Conservation (phyloP, 2,888 invertebrate species). For the Drosophila peninsularis region DNA sequence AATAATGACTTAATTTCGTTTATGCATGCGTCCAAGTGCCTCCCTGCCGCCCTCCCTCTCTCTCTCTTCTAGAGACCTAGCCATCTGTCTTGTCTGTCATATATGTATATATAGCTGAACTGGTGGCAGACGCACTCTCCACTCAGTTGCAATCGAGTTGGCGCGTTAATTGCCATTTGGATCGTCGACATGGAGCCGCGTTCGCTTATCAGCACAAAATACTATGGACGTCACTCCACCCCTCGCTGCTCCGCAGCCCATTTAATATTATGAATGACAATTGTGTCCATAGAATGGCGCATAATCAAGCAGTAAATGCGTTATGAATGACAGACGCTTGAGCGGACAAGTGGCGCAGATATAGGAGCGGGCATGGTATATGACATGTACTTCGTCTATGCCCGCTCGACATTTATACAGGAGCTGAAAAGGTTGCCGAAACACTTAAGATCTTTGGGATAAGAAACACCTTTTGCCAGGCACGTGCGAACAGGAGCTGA, state of each 20-base stretch:
- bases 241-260: conserved; percentile 9
- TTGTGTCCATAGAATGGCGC: conserved; percentile 60
- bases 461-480: conserved; percentile 20
- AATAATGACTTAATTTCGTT: conserved; percentile 83
- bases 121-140: conserved; percentile 35
- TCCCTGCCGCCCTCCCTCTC: not conserved
- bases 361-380: not conserved
- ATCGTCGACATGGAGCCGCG: conserved; percentile 49
- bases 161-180: conserved; percentile 76
- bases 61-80: no score
- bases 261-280: conserved; percentile 75
- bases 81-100: conserved; percentile 41
- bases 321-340: conserved; percentile 44
- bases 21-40: conserved; percentile 57
- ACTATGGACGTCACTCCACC: not conserved
- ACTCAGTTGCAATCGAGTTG: conserved; percentile 70
- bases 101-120: not conserved
- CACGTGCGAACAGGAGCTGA: conserved; percentile 26
- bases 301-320: conserved; percentile 63
- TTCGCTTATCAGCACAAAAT: conserved; percentile 46
- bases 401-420: not conserved
- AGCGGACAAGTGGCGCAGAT: conserved; percentile 1
- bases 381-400: conserved; percentile 3
- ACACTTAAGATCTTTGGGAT: conserved; percentile 32
- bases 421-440: not conserved